These are phyloP conservation scores for Protomyctophum bolini DNA, from an alignment of 2,113 vertebrate genomes.

Conservation along the genomic window DNA sequence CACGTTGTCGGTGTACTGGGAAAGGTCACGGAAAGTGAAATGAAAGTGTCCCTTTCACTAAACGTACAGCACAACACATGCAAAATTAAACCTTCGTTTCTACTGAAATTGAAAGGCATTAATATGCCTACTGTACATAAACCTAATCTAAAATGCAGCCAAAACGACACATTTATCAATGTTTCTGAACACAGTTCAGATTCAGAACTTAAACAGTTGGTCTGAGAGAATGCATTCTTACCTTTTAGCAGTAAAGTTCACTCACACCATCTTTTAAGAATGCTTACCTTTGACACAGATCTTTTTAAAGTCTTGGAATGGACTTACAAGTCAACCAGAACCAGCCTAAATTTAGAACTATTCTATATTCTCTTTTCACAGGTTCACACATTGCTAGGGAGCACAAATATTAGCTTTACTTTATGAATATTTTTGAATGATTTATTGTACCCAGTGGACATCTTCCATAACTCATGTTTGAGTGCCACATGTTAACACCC, in stretches of 20 bases:
- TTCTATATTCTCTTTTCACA: background rate
- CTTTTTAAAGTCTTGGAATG: background rate
- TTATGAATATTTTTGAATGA: slow-evolving; percentile 2
- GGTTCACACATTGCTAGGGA: background rate
- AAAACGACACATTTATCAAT: background rate
- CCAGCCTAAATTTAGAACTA: background rate
- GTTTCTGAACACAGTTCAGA: background rate
- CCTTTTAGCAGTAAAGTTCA: no score
- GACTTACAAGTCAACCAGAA: background rate
- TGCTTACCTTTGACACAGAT: no score
- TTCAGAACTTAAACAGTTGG: background rate
- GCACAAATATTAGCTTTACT: slow-evolving; percentile 6
- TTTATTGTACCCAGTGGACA: background rate
- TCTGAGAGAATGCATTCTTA: background rate
- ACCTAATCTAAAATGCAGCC: background rate
- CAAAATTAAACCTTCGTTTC: background rate
- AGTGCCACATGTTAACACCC: slow-evolving; percentile 10
- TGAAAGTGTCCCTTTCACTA: no score
- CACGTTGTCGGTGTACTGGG: background rate
- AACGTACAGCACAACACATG: background rate
- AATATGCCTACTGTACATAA: background rate
- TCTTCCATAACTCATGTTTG: slow-evolving; percentile 20
- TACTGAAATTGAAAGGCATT: background rate
- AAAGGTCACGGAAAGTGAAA: slow-evolving; percentile 10
- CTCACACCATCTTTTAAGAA: no score